Conservation (phyloP, 2,797 vertebrate species). For the Pygocentrus nattereri region DNA sequence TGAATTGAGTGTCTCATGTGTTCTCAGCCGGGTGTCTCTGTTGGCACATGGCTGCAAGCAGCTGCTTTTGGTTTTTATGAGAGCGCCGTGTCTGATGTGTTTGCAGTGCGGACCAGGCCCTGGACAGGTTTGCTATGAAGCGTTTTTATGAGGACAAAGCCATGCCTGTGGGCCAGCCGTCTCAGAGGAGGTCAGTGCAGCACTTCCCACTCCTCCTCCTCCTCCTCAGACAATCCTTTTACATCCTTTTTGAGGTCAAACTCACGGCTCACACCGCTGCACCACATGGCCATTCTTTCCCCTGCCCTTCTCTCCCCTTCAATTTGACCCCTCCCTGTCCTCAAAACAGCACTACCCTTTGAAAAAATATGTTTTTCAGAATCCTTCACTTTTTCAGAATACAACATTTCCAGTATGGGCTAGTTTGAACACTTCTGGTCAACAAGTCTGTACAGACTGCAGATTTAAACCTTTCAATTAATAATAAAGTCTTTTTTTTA, state of each 20-base stretch:
- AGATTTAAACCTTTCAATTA: too few relatives aligned
- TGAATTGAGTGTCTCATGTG: neutral
- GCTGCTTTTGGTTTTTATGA: neutral
- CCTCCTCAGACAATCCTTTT: neutral
- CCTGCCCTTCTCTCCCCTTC: neutral
- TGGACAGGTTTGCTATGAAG: conserved; percentile 97
- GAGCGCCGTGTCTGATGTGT: conserved; percentile 15
- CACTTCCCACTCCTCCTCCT: conserved; percentile 47
- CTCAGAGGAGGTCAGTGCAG: conserved; percentile 89
- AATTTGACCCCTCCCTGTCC: neutral
- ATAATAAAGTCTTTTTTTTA: too few relatives aligned
- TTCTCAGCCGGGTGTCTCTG: neutral
- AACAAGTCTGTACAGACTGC: too few relatives aligned
- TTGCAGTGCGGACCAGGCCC: conserved; percentile 90
- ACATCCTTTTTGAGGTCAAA: conserved; percentile 11
- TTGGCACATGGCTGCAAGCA: neutral
- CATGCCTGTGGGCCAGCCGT: conserved; percentile 92
- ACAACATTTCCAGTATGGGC: too few relatives aligned
- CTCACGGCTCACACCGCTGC: neutral
- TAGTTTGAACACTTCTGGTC: too few relatives aligned
- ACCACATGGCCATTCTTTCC: neutral
- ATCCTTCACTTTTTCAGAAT: too few relatives aligned
- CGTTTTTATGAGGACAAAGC: conserved; percentile 97
- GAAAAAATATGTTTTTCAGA: too few relatives aligned
- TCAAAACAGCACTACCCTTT: neutral